These are phyloP conservation scores for Drosophila simulans DNA, from an alignment of 1,140 invertebrate species.

Conservation along the genomic window DNA sequence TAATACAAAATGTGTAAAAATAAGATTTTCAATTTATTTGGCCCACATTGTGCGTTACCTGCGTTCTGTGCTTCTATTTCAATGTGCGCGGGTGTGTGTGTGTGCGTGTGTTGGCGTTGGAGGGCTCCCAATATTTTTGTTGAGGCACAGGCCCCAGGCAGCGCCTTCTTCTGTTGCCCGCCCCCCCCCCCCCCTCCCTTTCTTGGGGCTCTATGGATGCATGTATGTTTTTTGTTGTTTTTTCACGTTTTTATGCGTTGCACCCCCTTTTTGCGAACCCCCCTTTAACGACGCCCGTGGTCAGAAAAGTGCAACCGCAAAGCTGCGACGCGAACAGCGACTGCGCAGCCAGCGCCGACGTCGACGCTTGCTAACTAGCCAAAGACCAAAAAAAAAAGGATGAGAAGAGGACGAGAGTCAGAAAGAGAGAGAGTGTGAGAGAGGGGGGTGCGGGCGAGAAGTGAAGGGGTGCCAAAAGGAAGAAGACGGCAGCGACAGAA, in stretches of 20 bases:
- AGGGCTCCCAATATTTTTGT: conserved; percentile 37
- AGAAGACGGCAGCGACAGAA: conserved; percentile 54
- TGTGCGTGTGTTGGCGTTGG: conserved; percentile 34
- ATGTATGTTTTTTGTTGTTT: conserved; percentile 11
- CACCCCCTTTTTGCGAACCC: background rate
- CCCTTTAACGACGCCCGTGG: background rate
- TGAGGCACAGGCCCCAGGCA: conserved; percentile 44
- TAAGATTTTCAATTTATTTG: background rate
- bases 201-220: conserved; percentile 14
- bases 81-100: conserved; percentile 12
- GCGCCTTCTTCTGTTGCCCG: conserved; percentile 36
- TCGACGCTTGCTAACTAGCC: conserved; percentile 68
- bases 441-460: too few species aligned
- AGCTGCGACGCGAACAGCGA: conserved; percentile 13
- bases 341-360: conserved; percentile 11
- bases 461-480: conserved; percentile 10
- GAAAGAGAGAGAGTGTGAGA: conserved; percentile 1
- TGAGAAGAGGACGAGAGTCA: conserved; percentile 17
- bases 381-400: conserved; percentile 19
- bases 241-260: conserved; percentile 71
- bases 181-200: background rate
- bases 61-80: conserved; percentile 9
- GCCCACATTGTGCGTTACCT: background rate
- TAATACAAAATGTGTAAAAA: background rate
- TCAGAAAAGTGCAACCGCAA: conserved; percentile 38